phyloP scores from a whole-genome alignment of 2,888 invertebrate species.

The Oscheius sp. region DNA sequence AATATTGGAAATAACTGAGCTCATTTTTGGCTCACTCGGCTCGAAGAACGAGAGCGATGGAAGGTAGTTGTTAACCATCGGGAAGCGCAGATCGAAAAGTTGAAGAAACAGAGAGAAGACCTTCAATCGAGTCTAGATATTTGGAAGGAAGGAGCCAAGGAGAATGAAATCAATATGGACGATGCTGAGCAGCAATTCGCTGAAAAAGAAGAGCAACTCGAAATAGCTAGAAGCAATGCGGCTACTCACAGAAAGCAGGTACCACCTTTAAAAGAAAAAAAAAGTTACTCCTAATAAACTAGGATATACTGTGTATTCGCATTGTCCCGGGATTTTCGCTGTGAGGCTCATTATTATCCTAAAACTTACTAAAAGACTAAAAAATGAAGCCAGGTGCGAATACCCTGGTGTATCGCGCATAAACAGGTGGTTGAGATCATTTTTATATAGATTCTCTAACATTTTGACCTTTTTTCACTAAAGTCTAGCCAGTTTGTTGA shows the following conservation, averaged over 20 bases:
- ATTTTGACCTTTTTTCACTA: too few relatives aligned
- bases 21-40: not conserved
- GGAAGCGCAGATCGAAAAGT: slow-evolving; percentile 2
- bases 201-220: too few relatives aligned
- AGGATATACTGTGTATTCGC: too few relatives aligned
- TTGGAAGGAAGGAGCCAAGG: slow-evolving; percentile 4
- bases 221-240: not conserved
- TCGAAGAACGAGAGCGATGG: too few relatives aligned
- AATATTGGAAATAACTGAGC: slow-evolving; percentile 15
- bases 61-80: too few relatives aligned
- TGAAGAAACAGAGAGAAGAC: not conserved
- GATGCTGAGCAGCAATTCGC: not conserved
- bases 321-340: too few relatives aligned
- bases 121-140: not conserved
- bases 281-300: too few relatives aligned
- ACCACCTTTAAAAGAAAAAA: not conserved
- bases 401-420: too few relatives aligned
- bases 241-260: slow-evolving; percentile 1
- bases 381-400: too few relatives aligned
- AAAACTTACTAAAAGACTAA: not conserved
- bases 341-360: slow-evolving; percentile 20
- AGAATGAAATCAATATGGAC: not conserved
- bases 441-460: too few relatives aligned
- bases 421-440: too few relatives aligned
- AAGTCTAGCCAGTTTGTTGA: too few relatives aligned